Percentiles rank a stretch among this genome's conserved stretches.
phyloP scores from a whole-genome alignment of 2,888 invertebrate species.

The Troides aeacus region DNA sequence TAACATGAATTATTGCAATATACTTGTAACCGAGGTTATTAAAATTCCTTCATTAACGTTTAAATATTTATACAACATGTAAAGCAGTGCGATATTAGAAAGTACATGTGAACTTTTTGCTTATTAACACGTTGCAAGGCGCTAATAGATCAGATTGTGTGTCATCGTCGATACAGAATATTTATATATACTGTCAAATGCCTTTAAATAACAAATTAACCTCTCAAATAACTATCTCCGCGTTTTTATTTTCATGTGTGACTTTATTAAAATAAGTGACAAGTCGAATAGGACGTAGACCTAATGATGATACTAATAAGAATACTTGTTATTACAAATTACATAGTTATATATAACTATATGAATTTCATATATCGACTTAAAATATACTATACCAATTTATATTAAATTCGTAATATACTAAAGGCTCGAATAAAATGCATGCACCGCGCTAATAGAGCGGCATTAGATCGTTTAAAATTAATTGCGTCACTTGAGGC shows the following conservation, averaged over 20 bases:
- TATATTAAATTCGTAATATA: not conserved
- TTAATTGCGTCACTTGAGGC: slow-evolving; percentile 7
- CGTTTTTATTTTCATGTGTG: too few species aligned
- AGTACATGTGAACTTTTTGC: not conserved
- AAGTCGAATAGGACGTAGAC: not conserved
- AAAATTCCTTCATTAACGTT: not conserved
- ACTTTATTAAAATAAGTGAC: too few species aligned
- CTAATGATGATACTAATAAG: not conserved
- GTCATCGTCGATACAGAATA: too few species aligned
- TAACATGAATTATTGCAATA: slow-evolving; percentile 34
- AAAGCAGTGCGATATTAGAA: not conserved
- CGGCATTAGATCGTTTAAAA: slow-evolving; percentile 6
- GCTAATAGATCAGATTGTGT: not conserved
- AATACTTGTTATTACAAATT: not conserved
- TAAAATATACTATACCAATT: not conserved
- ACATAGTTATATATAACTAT: not conserved
- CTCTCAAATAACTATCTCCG: too few species aligned
- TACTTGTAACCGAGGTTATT: slow-evolving; percentile 13
- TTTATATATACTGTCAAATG: too few species aligned
- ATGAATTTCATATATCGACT: not conserved
- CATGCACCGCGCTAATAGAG: slow-evolving; percentile 5
- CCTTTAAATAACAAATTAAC: too few species aligned
- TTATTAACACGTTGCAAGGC: not conserved
- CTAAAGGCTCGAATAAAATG: not conserved
- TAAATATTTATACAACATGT: not conserved